Evolutionary conservation across 2,113 vertebrate species (phyloP), one percentile per base, ranked within the genome.

Genomic region (Thryonomys swinderianus): DNA sequence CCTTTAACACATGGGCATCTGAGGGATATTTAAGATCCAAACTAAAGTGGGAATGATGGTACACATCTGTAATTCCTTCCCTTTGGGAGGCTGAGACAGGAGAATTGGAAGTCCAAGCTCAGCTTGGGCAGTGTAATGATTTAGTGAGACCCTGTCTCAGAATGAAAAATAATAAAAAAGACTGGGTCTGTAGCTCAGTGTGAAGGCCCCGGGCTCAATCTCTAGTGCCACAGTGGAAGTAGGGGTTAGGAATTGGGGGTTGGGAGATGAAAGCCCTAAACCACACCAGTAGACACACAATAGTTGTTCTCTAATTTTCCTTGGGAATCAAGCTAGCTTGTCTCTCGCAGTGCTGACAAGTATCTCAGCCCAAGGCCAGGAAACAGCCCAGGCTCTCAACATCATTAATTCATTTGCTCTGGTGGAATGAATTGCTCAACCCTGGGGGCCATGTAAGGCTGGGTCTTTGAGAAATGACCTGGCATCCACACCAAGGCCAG

Each of bases 391-490:
- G 71, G 34, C 37, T 42, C 48, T 55, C 45, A 57, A 67, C 69
- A 83, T 69, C 88, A 40, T 86, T 93, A 92, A 94, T 91, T 91
- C 83, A 95, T 71, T 96, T 71, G 62, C 40, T 93, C 62, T 71
- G 78, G 42, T 92, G 45, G 73, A 57, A 88, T 89, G 79, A 95
- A 89, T 80, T 53, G 79, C 80, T 94, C 57, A 82, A 85, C 48
- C 79, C 88, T 3, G 9, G 81, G 62, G 87, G 48, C 86, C 80
- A 62, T 71, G 86, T 55, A 93, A 93, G 62, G 48, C 76, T 89
- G 81, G 64, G 40, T 82, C 61, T 84, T 87, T 96, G 93, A 96
- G 95, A 95, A 94, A 96, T 95, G 71, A 88, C 88, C 87, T 69
- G 51, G 34, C 88, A n/a, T 94, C 85, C n/a, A 64, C 59, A 53